phyloP scores from a whole-genome alignment of 2,797 vertebrate species.

The Eospalax fontanierii region DNA sequence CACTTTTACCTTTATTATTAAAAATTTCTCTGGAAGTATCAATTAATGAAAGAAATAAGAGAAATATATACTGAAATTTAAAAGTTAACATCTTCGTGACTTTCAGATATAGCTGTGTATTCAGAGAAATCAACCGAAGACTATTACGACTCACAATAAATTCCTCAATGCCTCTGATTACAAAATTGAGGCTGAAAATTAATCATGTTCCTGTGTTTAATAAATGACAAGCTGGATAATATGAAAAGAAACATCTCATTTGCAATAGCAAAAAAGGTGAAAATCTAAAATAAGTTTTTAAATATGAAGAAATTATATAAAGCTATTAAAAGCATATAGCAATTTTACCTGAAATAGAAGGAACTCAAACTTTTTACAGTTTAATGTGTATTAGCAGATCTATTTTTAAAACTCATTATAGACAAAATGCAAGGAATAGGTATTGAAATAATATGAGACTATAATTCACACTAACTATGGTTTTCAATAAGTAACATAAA shows the following conservation, averaged over 20 bases:
- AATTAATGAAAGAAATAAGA: constrained; percentile 42
- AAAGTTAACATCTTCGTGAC: constrained; percentile 29
- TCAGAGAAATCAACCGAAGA: constrained; percentile 17
- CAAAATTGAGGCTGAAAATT: constrained; percentile 58
- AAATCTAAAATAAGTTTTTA: not conserved
- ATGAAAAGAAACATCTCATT: not conserved
- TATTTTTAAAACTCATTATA: constrained; percentile 39
- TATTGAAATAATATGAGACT: constrained; percentile 46
- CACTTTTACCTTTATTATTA: not conserved
- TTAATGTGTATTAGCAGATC: not conserved
- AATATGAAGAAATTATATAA: constrained; percentile 34
- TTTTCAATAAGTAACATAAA: constrained; percentile 4
- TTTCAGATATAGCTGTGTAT: constrained; percentile 19
- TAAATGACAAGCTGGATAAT: constrained; percentile 11
- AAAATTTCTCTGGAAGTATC: constrained; percentile 14
- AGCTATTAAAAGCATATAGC: not conserved
- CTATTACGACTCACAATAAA: constrained; percentile 44
- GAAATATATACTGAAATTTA: constrained; percentile 19
- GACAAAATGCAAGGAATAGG: not conserved
- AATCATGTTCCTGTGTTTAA: constrained; percentile 27
- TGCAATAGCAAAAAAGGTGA: not conserved
- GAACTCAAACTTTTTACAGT: constrained; percentile 17
- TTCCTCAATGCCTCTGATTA: not conserved
- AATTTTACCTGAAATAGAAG: not conserved
- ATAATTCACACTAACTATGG: not conserved